Percentiles rank a stretch among this genome's conserved stretches.
Evolutionary conservation across 2,888 invertebrate species (phyloP).

Genomic region (Dexiosoma caninum): DNA sequence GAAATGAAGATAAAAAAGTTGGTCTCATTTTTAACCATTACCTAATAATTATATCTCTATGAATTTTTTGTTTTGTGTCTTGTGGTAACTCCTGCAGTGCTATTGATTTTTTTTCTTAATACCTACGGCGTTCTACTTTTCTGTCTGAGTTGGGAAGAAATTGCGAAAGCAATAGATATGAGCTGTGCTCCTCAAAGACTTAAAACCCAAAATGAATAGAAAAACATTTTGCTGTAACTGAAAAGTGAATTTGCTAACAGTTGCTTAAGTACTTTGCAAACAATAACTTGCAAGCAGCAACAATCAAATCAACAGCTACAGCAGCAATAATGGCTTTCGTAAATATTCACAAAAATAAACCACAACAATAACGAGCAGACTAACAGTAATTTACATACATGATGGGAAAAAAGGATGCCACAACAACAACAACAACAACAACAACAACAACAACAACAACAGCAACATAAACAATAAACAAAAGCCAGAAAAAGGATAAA

Average conservation of each 20-base stretch:
- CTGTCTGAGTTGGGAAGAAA: too few relatives aligned
- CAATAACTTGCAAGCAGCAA: conserved; percentile 50
- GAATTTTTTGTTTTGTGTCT: too few relatives aligned
- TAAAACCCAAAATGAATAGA: background rate
- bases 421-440: background rate
- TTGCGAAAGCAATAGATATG: too few relatives aligned
- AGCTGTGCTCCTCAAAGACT: conserved; percentile 23
- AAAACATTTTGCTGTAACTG: conserved; percentile 1
- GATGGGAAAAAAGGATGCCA: conserved; percentile 47
- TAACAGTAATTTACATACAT: conserved; percentile 61
- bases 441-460: background rate
- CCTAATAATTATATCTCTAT: too few relatives aligned
- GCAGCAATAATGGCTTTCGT: conserved; percentile 44
- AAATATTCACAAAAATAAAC: conserved; percentile 59
- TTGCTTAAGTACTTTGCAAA: conserved; percentile 60
- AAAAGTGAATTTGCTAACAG: conserved; percentile 60
- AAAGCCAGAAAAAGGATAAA: conserved; percentile 11
- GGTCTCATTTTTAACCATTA: background rate
- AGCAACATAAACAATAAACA: too few relatives aligned
- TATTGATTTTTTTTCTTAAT: too few relatives aligned
- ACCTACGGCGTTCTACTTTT: too few relatives aligned
- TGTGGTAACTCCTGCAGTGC: too few relatives aligned
- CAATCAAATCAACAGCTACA: conserved; percentile 26
- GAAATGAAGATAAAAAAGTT: too few relatives aligned
- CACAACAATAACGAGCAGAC: conserved; percentile 61